These are phyloP conservation scores for Steromphala cineraria DNA, from an alignment of 2,888 invertebrate species.

Conservation along the genomic window DNA sequence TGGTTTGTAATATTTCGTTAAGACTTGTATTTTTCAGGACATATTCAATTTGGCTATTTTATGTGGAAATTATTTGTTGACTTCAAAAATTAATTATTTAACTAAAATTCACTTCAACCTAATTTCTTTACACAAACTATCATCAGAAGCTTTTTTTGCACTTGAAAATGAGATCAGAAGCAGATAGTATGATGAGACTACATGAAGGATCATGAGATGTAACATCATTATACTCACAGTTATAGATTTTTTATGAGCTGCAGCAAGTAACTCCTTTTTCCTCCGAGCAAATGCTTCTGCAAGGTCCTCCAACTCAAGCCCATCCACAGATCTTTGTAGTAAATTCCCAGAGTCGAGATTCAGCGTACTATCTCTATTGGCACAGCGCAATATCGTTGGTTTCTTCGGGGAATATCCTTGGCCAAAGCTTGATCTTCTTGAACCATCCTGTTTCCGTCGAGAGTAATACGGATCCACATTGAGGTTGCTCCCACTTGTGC, in stretches of 20 bases:
- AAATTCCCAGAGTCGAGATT: not conserved
- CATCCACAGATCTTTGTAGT: not conserved
- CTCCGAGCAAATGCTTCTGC: not conserved
- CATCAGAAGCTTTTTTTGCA: too few relatives aligned
- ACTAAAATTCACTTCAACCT: too few relatives aligned
- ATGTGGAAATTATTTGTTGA: too few relatives aligned
- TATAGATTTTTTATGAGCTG: not conserved
- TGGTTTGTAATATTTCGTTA: too few relatives aligned
- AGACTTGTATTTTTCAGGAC: too few relatives aligned
- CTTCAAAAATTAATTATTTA: too few relatives aligned
- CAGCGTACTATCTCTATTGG: not conserved
- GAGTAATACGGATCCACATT: not conserved
- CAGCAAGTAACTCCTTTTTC: not conserved
- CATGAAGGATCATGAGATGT: too few relatives aligned
- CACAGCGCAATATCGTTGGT: conserved; percentile 1
- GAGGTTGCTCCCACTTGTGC: conserved; percentile 16
- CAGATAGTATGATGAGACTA: too few relatives aligned
- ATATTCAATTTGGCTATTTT: too few relatives aligned
- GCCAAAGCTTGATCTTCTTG: not conserved
- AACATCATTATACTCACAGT: not conserved
- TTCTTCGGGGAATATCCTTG: not conserved
- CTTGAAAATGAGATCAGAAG: too few relatives aligned
- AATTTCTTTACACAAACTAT: too few relatives aligned
- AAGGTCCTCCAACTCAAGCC: not conserved
- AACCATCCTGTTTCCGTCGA: not conserved